phyloP scores from a whole-genome alignment of 92 coral and sea anemone species.

The Metridium senile region DNA sequence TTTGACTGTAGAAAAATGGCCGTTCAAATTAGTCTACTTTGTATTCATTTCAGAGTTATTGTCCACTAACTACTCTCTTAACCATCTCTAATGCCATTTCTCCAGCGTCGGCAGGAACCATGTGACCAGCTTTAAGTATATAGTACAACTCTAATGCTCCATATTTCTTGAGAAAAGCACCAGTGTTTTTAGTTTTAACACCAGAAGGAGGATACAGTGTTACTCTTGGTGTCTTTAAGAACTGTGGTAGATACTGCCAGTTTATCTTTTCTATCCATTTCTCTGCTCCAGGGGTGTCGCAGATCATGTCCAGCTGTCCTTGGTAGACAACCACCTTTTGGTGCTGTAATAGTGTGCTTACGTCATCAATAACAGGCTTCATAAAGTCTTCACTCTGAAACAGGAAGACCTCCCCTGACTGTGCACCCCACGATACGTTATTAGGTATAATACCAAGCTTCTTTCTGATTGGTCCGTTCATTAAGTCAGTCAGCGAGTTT shows the following conservation, averaged over 20 bases:
- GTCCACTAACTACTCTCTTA: conserved; percentile 44
- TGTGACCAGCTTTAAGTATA: conserved; percentile 92
- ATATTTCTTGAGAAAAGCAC: conserved; percentile 85
- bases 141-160: conserved; percentile 78
- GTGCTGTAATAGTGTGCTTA: conserved; percentile 69
- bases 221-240: conserved; percentile 42
- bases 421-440: conserved; percentile 93
- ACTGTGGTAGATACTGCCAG: conserved; percentile 71
- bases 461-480: conserved; percentile 95
- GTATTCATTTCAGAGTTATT: too few species aligned
- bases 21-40: too few species aligned
- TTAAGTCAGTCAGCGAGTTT: conserved; percentile 65
- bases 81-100: conserved; percentile 99
- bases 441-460: conserved; percentile 92
- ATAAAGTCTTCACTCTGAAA: conserved; percentile 84
- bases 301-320: conserved; percentile 94
- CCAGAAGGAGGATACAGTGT: conserved; percentile 91
- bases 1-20: too few species aligned
- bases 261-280: conserved; percentile 77
- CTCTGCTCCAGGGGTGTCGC: conserved; percentile 85
- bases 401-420: conserved; percentile 70
- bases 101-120: conserved; percentile 96
- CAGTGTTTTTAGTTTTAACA: conserved; percentile 69
- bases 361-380: conserved; percentile 87
- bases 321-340: conserved; percentile 78